phyloP scores from a whole-genome alignment of 2,113 vertebrate genomes.

The Ascaphus truei region DNA sequence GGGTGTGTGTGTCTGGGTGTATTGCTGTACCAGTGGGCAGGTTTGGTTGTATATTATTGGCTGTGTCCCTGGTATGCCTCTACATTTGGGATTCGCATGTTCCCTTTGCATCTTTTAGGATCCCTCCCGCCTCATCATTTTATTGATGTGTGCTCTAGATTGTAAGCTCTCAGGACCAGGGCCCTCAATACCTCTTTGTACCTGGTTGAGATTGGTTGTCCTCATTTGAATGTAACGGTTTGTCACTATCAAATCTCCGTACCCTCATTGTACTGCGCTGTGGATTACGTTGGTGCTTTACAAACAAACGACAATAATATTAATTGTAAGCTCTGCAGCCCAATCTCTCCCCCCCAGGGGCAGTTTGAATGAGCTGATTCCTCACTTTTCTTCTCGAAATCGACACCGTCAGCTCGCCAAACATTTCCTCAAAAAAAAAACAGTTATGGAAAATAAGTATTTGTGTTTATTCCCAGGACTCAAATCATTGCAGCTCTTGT shows the following conservation, averaged over 20 bases:
- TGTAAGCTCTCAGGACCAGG: too few relatives aligned
- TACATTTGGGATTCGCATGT: conserved; percentile 17
- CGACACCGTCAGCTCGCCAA: too few relatives aligned
- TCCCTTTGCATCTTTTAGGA: neutral
- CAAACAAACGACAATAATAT: too few relatives aligned
- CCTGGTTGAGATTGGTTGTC: too few relatives aligned
- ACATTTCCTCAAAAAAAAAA: neutral
- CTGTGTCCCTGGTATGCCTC: neutral
- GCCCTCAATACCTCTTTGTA: too few relatives aligned
- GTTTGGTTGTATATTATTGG: conserved; percentile 1
- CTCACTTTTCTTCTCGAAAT: too few relatives aligned
- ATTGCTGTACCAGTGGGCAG: neutral
- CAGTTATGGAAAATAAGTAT: neutral
- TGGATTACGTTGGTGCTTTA: too few relatives aligned
- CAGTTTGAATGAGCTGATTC: too few relatives aligned
- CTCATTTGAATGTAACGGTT: too few relatives aligned
- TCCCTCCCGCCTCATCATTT: neutral
- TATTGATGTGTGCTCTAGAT: too few relatives aligned
- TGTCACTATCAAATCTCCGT: too few relatives aligned
- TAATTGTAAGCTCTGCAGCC: neutral
- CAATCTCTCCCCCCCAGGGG: neutral
- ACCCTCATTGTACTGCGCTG: too few relatives aligned
- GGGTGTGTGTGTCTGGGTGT: neutral
- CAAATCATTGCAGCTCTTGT: neutral
- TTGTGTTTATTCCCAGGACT: neutral